Percentiles rank a stretch among this genome's conserved stretches.
phyloP scores from a whole-genome alignment of 2,888 invertebrate genomes.

The Eupithecia subumbrata region DNA sequence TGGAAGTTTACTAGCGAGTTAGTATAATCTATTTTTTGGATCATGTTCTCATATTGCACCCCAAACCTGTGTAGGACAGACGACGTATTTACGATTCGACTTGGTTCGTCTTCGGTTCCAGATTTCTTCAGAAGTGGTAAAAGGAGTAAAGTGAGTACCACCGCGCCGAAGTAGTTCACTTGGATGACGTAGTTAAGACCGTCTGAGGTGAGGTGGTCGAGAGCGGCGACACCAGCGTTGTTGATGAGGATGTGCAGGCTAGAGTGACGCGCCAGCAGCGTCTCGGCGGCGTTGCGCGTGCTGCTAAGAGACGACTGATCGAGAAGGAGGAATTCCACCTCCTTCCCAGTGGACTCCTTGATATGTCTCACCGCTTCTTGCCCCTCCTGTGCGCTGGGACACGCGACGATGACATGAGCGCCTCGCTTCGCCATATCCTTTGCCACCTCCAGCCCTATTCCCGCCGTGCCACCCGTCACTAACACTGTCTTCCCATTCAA shows the following conservation, averaged over 20 bases:
- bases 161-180: slow-evolving; percentile 96
- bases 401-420: slow-evolving; percentile 66
- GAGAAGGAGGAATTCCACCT: slow-evolving; percentile 86
- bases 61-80: slow-evolving; percentile 88
- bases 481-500: slow-evolving; percentile 57
- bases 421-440: slow-evolving; percentile 63
- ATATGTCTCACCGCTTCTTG: slow-evolving; percentile 80
- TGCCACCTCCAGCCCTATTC: slow-evolving; percentile 66
- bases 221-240: slow-evolving; percentile 90
- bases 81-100: slow-evolving; percentile 89
- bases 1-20: slow-evolving; percentile 52
- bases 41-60: neutral
- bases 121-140: slow-evolving; percentile 88
- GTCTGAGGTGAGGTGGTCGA: slow-evolving; percentile 85
- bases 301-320: slow-evolving; percentile 89
- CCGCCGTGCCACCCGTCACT: slow-evolving; percentile 68
- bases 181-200: slow-evolving; percentile 94
- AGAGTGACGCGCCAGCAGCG: slow-evolving; percentile 86
- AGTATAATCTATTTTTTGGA: neutral
- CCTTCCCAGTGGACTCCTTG: slow-evolving; percentile 84
- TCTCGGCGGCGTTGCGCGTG: slow-evolving; percentile 89
- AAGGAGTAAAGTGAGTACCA: slow-evolving; percentile 93
- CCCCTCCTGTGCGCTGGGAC: slow-evolving; percentile 65
- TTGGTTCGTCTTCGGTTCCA: slow-evolving; percentile 78
- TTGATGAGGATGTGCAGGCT: slow-evolving; percentile 92